These are phyloP conservation scores for Chrysolina americana DNA, from an alignment of 2,888 invertebrate species.

Conservation along the genomic window DNA sequence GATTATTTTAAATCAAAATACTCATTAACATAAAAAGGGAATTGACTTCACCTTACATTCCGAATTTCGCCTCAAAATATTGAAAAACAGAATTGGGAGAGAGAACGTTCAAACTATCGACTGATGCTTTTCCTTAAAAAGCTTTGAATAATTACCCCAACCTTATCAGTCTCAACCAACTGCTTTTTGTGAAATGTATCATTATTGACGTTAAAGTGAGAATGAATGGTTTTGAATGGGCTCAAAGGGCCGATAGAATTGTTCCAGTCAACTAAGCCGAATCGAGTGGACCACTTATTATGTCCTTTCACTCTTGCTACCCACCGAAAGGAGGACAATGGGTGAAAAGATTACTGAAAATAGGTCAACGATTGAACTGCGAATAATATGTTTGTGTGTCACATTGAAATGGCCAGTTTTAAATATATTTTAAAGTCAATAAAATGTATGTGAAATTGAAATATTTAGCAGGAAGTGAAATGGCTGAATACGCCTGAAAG, in stretches of 20 bases:
- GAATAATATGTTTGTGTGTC: background rate
- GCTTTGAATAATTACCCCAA: background rate
- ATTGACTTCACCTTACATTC: no score
- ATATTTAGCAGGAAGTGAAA: background rate
- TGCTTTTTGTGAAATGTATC: slow-evolving; percentile 28
- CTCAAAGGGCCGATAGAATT: slow-evolving; percentile 7
- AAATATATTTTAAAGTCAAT: no score
- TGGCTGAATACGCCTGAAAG: no score
- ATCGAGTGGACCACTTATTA: slow-evolving; percentile 3
- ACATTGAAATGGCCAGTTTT: background rate
- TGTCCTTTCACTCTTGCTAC: background rate
- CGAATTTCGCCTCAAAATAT: no score
- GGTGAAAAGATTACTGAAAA: background rate
- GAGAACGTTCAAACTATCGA: background rate
- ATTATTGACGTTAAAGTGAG: slow-evolving; percentile 21
- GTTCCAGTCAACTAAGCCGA: slow-evolving; percentile 9
- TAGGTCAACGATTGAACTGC: background rate
- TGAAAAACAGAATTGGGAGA: no score
- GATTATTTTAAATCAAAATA: no score
- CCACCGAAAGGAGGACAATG: background rate
- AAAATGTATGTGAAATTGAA: background rate
- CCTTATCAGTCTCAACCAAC: slow-evolving; percentile 31
- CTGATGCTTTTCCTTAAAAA: background rate
- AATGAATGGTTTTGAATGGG: background rate
- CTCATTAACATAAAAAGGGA: no score